Evolutionary conservation across 2,797 vertebrate genomes (phyloP).

Genomic region (Synaphobranchus kaupii): DNA sequence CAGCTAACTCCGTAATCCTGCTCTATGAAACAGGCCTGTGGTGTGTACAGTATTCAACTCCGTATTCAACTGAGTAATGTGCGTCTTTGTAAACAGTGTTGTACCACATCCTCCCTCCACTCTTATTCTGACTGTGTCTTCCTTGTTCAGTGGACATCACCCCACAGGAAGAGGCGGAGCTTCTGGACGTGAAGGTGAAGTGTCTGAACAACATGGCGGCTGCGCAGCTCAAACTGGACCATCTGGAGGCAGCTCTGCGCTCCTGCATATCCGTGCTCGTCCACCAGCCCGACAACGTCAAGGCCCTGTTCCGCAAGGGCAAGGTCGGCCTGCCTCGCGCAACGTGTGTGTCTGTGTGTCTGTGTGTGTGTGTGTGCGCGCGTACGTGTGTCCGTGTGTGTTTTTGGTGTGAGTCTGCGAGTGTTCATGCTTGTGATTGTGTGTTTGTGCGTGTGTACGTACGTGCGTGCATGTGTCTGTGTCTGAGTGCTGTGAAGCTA

Average conservation of each 20-base stretch:
- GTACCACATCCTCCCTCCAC: neutral
- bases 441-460: neutral
- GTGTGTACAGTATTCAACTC: no score
- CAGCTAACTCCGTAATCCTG: no score
- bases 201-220: slow-evolving; percentile 98
- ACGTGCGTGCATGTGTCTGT: neutral
- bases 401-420: neutral
- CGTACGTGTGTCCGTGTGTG: neutral
- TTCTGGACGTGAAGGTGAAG: slow-evolving; percentile 90
- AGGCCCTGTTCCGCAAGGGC: slow-evolving; percentile 94
- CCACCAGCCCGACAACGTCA: slow-evolving; percentile 91
- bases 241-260: slow-evolving; percentile 87
- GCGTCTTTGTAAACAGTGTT: neutral
- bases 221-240: slow-evolving; percentile 91
- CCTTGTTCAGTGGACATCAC: slow-evolving; percentile 81
- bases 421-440: neutral
- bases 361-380: neutral
- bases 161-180: slow-evolving; percentile 80
- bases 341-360: neutral
- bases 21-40: no score
- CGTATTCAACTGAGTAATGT: neutral
- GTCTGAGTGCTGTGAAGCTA: neutral
- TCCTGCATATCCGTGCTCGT: slow-evolving; percentile 86
- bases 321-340: slow-evolving; percentile 74
- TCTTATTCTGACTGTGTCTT: neutral